These are phyloP conservation scores for Axea sp. DNA, from an alignment of 2,888 invertebrate species.

Conservation along the genomic window DNA sequence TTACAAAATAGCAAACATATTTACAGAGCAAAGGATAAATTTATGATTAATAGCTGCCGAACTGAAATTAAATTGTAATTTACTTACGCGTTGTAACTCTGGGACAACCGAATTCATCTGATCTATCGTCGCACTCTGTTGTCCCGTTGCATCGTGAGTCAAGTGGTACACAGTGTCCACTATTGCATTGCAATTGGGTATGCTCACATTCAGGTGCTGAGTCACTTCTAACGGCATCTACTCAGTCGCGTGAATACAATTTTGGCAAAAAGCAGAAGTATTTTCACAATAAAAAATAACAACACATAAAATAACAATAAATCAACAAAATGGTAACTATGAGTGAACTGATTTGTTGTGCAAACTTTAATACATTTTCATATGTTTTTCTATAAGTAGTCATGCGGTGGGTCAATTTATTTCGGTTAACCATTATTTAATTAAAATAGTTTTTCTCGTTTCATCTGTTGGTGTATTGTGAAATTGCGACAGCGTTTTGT, in stretches of 20 bases:
- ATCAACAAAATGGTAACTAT: neutral
- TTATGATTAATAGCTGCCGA: no score
- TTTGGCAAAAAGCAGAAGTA: slow-evolving; percentile 37
- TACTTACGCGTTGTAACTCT: slow-evolving; percentile 43
- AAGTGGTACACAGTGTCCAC: slow-evolving; percentile 82
- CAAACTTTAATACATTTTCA: no score
- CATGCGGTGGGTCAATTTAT: no score
- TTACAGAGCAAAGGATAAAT: no score
- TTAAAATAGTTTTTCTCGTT: no score
- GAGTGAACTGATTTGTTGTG: no score
- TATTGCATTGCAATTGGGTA: slow-evolving; percentile 80
- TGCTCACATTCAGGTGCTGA: slow-evolving; percentile 67
- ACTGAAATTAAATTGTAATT: no score
- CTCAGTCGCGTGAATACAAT: slow-evolving; percentile 37
- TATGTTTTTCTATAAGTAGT: no score
- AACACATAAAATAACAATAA: slow-evolving; percentile 23
- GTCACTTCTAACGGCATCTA: slow-evolving; percentile 47
- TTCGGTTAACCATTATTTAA: no score
- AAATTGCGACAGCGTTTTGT: no score
- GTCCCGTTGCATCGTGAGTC: slow-evolving; percentile 82
- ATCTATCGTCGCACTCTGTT: slow-evolving; percentile 81
- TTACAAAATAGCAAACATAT: no score
- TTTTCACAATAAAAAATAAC: slow-evolving; percentile 56
- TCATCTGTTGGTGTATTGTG: no score
- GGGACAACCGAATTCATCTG: slow-evolving; percentile 81